Evolutionary conservation across 1,140 invertebrate species (phyloP), one percentile per base, ranked within the genome.

Genomic region (Drosophila oshimai): DNA sequence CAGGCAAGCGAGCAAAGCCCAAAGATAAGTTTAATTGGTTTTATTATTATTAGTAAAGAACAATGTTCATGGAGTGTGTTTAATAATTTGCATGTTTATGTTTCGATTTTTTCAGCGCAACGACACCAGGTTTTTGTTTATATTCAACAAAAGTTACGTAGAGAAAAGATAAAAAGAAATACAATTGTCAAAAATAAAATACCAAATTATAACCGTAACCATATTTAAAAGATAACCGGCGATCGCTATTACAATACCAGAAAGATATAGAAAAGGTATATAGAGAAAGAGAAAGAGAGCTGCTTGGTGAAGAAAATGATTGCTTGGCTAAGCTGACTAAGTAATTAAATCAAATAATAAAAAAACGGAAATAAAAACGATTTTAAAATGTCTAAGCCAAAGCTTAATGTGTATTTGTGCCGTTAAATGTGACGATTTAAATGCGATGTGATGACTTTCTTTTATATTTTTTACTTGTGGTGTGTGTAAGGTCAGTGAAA

Each of bases 121-220:
- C 81, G 81, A 87, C 81, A 87, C 81, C 81, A 88, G 76, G 74
- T 84, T 65, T 61, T 74, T 41, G 39, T 37, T 58, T 70, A 64
- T 57, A 51, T 67, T 61, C 28, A 45, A 62, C 55, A 20, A 55
- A 61, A 54, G 46, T 76, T 65, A 86, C 64, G 65, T 70, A 86
- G 71, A 89, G 60, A 70, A 84, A 65, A 76, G 64, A 89, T 71
- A 81, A 88, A 89, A 71, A 89, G 68, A 86, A 79, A 83, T 74
- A 88, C 67, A 89, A 73, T 61, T 89, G 70, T 83, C 78, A 88
- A 89, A 84, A 88, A 87, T 79, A 87, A 84, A 84, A 74, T 84
- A 72, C 57, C 45, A 55, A 72, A 79, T 58, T 54, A 42, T 60
- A 83, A 88, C 83, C 84, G 74, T 88, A 78, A 88, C 84, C 78